Evolutionary conservation across 2,888 invertebrate genomes (phyloP), one percentile per base, ranked within the genome.

Genomic region (Andrena chrysosceles): DNA sequence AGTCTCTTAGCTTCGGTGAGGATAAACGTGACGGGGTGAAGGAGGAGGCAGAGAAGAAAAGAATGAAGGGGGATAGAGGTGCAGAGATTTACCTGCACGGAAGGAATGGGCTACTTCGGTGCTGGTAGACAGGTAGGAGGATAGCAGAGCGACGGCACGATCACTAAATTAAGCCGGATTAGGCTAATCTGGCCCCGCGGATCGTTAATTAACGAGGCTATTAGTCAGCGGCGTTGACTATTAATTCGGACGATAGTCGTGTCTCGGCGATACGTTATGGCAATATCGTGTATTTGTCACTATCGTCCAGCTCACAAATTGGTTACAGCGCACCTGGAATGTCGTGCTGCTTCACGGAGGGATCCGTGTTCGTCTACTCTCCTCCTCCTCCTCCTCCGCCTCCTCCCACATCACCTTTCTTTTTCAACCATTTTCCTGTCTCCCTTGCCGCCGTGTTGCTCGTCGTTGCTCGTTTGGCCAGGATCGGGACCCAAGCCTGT

Each of bases 281-380:
- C 90, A 92, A 91, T 92, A 92, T 91, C 91, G 90, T 91, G 91
- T 92, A 92, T 92, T 92, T 92, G 91, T 92, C 91, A 92, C 91
- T 91, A 91, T 91, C 89, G 83, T 85, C 87, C 86, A 83, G 89
- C 89, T 92, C 91, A 92, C 92, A 92, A 92, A 92, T 92, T 92
- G 91, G 90, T 91, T 92, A 92, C 91, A 91, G 89, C 88, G 89
- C 89, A 91, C 85, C 88, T 89, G 91, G 91, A 90, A 90, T 90
- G 90, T 87, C 87, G 87, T 82, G 83, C 77, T 76, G 85, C 76
- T 84, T 83, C 72, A 49, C 77, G 77, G 79, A 84, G 84, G 83
- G 79, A 81, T 77, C 60, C 70, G 73, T 73, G 76, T 72, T 66
- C 67, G 26, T 33, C 72, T 67, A 56, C 72, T 66, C 66, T 69